Conservation (phyloP, 2,888 invertebrate genomes). For the Microctonus brassicae region DNA sequence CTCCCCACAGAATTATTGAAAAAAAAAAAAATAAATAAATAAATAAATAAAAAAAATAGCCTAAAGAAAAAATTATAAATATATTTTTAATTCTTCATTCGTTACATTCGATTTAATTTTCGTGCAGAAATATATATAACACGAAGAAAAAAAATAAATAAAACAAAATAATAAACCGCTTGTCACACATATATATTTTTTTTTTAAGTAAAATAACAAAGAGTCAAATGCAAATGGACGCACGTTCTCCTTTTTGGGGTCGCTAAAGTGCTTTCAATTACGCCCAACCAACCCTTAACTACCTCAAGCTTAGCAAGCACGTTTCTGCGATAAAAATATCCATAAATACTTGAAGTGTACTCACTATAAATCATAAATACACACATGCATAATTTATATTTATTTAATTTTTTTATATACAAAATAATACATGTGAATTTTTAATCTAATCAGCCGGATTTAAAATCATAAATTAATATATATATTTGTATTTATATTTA, state of each 20-base stretch:
- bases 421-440: not conserved
- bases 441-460: too few species aligned
- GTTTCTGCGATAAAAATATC: constrained; percentile 34
- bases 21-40: constrained; percentile 47
- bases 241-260: constrained; percentile 50
- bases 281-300: constrained; percentile 51
- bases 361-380: not conserved
- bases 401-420: not conserved
- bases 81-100: too few species aligned
- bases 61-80: too few species aligned
- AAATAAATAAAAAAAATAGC: too few species aligned
- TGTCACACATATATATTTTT: constrained; percentile 2
- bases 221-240: constrained; percentile 18
- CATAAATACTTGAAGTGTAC: constrained; percentile 21
- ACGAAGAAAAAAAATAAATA: not conserved
- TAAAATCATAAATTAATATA: too few species aligned
- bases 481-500: too few species aligned
- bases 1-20: not conserved
- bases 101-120: too few species aligned
- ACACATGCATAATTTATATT: too few species aligned
- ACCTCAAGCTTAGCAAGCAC: constrained; percentile 21
- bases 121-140: too few species aligned
- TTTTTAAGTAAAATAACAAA: constrained; percentile 9
- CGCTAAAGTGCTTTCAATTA: constrained; percentile 65
- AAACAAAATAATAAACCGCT: not conserved